A percentile compares a stretch with the other conserved stretches of the same genome.
Evolutionary conservation across 1,140 invertebrate species (phyloP).

Genomic region (Hyphantria cunea): DNA sequence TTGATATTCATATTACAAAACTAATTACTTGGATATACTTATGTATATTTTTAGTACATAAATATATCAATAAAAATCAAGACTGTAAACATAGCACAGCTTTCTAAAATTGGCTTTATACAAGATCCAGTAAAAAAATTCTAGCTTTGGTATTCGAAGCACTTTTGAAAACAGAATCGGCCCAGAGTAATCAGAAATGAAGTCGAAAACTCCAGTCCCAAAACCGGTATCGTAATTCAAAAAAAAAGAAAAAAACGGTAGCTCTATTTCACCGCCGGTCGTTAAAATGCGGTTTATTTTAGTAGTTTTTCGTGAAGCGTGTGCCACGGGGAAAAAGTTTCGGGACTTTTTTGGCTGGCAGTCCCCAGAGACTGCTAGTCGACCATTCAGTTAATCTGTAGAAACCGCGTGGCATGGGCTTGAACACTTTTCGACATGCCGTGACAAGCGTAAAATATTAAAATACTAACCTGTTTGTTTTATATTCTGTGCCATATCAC

Average conservation of each 20-base stretch:
- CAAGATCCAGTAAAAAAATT: too few species aligned
- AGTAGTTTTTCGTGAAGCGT: conserved; percentile 30
- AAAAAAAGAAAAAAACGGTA: conserved; percentile 17
- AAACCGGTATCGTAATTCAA: conserved; percentile 23
- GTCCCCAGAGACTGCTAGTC: conserved; percentile 11
- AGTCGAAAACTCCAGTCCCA: conserved; percentile 5
- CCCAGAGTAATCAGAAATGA: too few species aligned
- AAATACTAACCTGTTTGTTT: conserved; percentile 16
- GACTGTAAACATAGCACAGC: too few species aligned
- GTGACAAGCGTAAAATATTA: conserved; percentile 30
- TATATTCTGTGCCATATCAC: not conserved
- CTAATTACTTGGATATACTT: too few species aligned
- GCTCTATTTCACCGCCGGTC: conserved; percentile 25
- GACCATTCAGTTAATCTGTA: conserved; percentile 23
- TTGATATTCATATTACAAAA: too few species aligned
- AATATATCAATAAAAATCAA: too few species aligned
- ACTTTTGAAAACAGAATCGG: too few species aligned
- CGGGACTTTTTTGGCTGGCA: conserved; percentile 2
- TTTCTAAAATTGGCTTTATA: too few species aligned
- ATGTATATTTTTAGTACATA: too few species aligned
- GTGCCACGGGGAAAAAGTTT: conserved; percentile 24
- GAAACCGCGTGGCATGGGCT: conserved; percentile 10
- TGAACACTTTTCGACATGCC: conserved; percentile 17
- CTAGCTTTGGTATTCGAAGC: too few species aligned
- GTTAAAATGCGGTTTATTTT: conserved; percentile 31